Conservation (phyloP, 1,140 invertebrate genomes). For the Coelopa frigida region DNA sequence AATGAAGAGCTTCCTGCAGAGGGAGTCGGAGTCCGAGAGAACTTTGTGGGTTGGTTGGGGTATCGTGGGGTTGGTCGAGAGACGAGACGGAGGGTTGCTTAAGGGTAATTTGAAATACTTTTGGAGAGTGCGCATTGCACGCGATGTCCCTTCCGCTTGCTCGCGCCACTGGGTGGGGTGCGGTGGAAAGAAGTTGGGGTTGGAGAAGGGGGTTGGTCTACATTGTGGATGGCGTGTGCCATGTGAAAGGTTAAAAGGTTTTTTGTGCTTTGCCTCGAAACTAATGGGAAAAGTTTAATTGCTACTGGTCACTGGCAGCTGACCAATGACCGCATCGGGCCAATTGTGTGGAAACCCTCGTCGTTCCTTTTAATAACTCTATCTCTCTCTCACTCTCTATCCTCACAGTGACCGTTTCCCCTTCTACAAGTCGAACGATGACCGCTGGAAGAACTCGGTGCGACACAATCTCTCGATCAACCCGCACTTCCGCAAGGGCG, state of each 20-base stretch:
- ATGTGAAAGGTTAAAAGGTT: too few relatives aligned
- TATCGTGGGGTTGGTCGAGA: too few relatives aligned
- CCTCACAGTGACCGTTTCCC: conserved; percentile 69
- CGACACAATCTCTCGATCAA: conserved; percentile 83
- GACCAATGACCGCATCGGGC: too few relatives aligned
- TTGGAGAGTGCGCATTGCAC: conserved; percentile 28
- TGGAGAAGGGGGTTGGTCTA: too few relatives aligned
- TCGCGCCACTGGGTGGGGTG: conserved; percentile 1
- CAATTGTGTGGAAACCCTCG: too few relatives aligned
- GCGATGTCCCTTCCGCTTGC: conserved; percentile 43
- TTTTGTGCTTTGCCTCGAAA: too few relatives aligned
- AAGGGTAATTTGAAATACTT: neutral
- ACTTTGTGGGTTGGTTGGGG: too few relatives aligned
- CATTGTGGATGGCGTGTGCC: too few relatives aligned
- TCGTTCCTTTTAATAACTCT: neutral
- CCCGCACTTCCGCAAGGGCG: conserved; percentile 80
- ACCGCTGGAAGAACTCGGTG: conserved; percentile 86
- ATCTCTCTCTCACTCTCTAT: conserved; percentile 12
- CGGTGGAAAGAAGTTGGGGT: conserved; percentile 6
- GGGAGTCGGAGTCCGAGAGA: too few relatives aligned
- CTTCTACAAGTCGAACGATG: conserved; percentile 78
- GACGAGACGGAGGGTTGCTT: neutral
- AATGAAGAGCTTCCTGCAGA: too few relatives aligned
- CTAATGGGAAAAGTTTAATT: too few relatives aligned
- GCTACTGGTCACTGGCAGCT: conserved; percentile 38